Percentiles rank a stretch among this genome's conserved stretches.
Evolutionary conservation across 37 sponge, comb jelly and placozoan genomes (phyloP).

Genomic region (Geodia barretti): DNA sequence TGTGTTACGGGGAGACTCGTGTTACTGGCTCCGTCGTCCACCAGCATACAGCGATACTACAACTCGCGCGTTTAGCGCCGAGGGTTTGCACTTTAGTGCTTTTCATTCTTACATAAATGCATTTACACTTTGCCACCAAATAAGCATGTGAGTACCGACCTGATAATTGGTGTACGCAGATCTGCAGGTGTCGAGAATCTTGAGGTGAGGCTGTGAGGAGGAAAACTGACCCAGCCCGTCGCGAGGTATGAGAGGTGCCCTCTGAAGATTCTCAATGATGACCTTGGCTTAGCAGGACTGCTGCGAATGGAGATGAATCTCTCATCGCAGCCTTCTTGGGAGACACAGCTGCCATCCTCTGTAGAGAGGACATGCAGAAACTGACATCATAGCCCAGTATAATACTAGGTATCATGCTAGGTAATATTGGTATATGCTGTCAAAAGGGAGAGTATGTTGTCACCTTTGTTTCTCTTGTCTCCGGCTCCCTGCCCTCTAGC

Average conservation of each 20-base stretch:
- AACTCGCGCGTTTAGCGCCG: too few species aligned
- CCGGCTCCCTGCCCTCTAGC: conserved; percentile 65
- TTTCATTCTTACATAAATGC: too few species aligned
- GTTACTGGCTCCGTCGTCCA: too few species aligned
- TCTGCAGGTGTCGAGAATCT: conserved; percentile 56
- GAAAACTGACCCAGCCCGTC: conserved; percentile 55
- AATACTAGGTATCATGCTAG: too few species aligned
- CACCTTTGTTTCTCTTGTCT: conserved; percentile 47
- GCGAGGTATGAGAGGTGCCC: conserved; percentile 11
- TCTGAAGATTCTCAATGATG: background rate
- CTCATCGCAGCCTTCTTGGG: background rate
- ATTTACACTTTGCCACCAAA: too few species aligned
- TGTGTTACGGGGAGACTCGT: too few species aligned
- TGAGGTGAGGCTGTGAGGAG: conserved; percentile 43
- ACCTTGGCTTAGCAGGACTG: background rate
- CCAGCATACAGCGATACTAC: too few species aligned
- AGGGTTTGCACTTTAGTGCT: too few species aligned
- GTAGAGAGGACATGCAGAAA: background rate
- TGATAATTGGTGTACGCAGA: conserved; percentile 70
- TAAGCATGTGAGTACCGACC: too few species aligned
- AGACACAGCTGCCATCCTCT: background rate
- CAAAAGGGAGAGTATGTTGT: conserved; percentile 1
- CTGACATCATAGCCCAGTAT: too few species aligned
- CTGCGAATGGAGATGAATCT: background rate
- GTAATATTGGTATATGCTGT: background rate